These are phyloP conservation scores for Parnassius orleans DNA, from an alignment of 2,888 invertebrate species.

Conservation along the genomic window DNA sequence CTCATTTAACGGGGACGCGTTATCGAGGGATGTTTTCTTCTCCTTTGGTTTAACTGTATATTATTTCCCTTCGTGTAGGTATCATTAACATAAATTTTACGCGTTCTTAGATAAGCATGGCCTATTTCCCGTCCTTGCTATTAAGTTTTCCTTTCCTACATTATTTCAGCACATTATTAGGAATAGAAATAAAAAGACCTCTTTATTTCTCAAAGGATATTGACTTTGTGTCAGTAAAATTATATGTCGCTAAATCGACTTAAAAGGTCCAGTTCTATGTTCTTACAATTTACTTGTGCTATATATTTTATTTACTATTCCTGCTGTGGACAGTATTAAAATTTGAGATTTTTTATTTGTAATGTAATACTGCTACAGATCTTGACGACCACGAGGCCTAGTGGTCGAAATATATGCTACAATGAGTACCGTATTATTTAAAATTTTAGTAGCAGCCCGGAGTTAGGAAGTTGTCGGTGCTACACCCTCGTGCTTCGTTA, in stretches of 20 bases:
- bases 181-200: conserved; percentile 27
- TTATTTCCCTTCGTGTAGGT: conserved; percentile 55
- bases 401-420: too few species aligned
- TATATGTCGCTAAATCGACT: conserved; percentile 42
- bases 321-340: too few species aligned
- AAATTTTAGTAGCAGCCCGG: too few species aligned
- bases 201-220: conserved; percentile 2
- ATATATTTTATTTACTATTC: too few species aligned
- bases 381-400: too few species aligned
- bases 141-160: conserved; percentile 49
- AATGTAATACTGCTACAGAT: too few species aligned
- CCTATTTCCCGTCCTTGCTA: conserved; percentile 53
- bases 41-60: conserved; percentile 60
- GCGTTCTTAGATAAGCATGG: conserved; percentile 28
- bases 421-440: too few species aligned
- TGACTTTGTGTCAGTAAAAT: background rate
- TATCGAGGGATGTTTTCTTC: conserved; percentile 56
- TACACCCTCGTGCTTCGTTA: too few species aligned
- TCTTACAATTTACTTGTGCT: too few species aligned
- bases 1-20: conserved; percentile 61
- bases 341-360: too few species aligned
- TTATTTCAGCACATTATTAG: conserved; percentile 44
- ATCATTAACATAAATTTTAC: conserved; percentile 76
- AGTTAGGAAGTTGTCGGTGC: too few species aligned
- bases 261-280: too few species aligned